These are phyloP conservation scores for Drosophila vallismaia DNA, from an alignment of 2,888 invertebrate species.

Conservation along the genomic window DNA sequence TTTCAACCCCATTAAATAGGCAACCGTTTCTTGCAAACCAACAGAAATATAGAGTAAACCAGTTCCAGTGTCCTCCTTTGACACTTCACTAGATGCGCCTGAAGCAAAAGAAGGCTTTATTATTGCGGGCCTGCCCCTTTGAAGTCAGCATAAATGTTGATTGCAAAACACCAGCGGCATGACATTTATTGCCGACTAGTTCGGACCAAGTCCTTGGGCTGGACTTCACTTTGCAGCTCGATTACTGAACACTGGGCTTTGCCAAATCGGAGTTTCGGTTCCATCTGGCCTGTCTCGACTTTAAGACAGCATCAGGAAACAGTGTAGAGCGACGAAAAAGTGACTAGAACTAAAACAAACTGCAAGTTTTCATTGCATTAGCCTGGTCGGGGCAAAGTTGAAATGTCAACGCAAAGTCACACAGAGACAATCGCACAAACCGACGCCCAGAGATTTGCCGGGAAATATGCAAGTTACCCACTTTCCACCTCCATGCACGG, in stretches of 20 bases:
- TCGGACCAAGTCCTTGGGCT: slow-evolving; percentile 5
- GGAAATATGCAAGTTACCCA: slow-evolving; percentile 28
- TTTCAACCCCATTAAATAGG: background rate
- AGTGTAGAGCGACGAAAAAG: background rate
- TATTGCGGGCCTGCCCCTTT: slow-evolving; percentile 43
- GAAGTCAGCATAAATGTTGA: slow-evolving; percentile 47
- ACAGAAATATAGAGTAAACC: background rate
- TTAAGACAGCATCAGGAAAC: slow-evolving; percentile 14
- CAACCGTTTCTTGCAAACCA: background rate
- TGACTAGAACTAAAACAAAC: slow-evolving; percentile 19
- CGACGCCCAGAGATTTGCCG: slow-evolving; percentile 33
- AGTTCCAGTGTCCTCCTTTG: slow-evolving; percentile 15
- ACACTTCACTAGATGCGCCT: slow-evolving; percentile 45
- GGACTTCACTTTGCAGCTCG: slow-evolving; percentile 19
- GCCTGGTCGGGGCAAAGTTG: slow-evolving; percentile 34
- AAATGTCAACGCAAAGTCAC: slow-evolving; percentile 53
- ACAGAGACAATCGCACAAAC: slow-evolving; percentile 31
- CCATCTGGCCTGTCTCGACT: slow-evolving; percentile 6
- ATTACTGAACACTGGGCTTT: slow-evolving; percentile 25
- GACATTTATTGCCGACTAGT: slow-evolving; percentile 38
- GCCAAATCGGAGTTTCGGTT: slow-evolving; percentile 27
- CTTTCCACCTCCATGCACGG: slow-evolving; percentile 1
- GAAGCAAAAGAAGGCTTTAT: slow-evolving; percentile 47
- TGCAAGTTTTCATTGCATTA: slow-evolving; percentile 49
- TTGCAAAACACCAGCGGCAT: slow-evolving; percentile 46